These are phyloP conservation scores for Apamea epomidion DNA, from an alignment of 2,888 invertebrate species.

Conservation along the genomic window DNA sequence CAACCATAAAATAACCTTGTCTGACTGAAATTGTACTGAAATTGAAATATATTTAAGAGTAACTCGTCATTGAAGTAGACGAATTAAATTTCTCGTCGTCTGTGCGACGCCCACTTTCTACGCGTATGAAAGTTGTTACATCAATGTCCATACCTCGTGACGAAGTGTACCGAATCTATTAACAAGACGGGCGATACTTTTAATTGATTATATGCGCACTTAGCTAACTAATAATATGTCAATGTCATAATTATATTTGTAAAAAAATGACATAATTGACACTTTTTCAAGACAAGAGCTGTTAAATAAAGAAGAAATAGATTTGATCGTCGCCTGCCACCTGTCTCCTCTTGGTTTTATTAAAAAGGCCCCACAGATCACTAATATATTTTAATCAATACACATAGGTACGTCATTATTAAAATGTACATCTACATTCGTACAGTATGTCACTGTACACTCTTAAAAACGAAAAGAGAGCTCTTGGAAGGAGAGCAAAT, in stretches of 20 bases:
- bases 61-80: conserved; percentile 23
- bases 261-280: background rate
- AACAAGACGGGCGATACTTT: conserved; percentile 6
- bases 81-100: conserved; percentile 27
- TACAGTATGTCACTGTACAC: background rate
- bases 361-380: background rate
- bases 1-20: conserved; percentile 66
- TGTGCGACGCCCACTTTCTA: conserved; percentile 45
- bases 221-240: background rate
- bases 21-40: conserved; percentile 54
- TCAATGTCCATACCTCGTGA: conserved; percentile 7
- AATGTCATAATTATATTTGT: background rate
- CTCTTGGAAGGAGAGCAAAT: background rate
- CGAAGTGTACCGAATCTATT: conserved; percentile 16
- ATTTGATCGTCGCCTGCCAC: background rate
- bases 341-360: background rate
- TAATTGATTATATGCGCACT: background rate
- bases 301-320: background rate
- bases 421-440: background rate
- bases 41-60: conserved; percentile 52
- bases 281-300: background rate
- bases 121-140: conserved; percentile 38
- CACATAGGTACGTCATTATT: background rate
- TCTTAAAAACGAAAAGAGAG: too few species aligned
- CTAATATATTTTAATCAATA: background rate